phyloP scores from a whole-genome alignment of 2,113 vertebrate genomes.

The Aviceda subcristata region DNA sequence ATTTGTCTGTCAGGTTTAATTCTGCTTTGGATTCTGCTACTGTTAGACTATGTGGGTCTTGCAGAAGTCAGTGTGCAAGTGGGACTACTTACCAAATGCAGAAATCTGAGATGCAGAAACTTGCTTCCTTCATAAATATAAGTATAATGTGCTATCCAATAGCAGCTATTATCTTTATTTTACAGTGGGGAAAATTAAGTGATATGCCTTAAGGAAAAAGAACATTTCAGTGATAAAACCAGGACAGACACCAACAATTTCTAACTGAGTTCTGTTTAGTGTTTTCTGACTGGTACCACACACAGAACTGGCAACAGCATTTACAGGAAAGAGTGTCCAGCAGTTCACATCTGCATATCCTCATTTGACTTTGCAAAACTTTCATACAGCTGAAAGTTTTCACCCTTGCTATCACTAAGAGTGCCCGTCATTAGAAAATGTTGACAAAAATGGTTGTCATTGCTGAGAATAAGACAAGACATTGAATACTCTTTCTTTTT shows the following conservation, averaged over 20 bases:
- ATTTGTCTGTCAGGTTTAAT: neutral
- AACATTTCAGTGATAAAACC: neutral
- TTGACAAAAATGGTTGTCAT: neutral
- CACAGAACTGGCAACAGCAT: neutral
- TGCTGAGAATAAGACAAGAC: neutral
- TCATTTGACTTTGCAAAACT: neutral
- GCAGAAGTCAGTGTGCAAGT: neutral
- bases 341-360: neutral
- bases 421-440: neutral
- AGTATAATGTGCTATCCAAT: neutral
- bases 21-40: neutral
- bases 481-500: neutral
- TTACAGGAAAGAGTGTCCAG: neutral
- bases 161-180: neutral
- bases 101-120: neutral
- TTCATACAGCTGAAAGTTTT: neutral
- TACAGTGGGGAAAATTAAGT: neutral
- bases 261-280: neutral
- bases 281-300: neutral
- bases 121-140: neutral
- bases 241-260: neutral
- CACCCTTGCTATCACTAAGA: neutral
- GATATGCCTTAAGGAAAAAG: neutral
- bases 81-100: neutral
- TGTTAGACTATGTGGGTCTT: neutral